Evolutionary conservation across 2,888 invertebrate genomes (phyloP), one percentile per base, ranked within the genome.

Genomic region (Scaptomyza reducta): DNA sequence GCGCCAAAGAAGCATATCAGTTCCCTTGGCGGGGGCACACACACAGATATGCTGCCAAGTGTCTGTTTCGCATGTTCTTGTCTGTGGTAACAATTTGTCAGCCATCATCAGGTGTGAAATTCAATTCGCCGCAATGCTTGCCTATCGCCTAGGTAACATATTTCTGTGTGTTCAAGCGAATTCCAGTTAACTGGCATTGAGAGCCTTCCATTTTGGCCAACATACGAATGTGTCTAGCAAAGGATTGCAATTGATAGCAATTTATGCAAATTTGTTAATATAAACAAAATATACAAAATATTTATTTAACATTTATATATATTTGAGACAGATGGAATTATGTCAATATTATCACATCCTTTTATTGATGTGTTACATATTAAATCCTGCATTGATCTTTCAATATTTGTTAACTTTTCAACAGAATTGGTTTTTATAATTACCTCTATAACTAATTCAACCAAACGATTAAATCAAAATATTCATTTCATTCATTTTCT

Each of bases 81-180:
- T 25, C 40, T 47, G 33, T 16, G 40, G 57, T 22, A 25, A 46
- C 54, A 68, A 74, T 56, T 51, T 55, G 46, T 41, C n/a, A 13
- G n/a, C 35, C 51, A 55, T 55, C 60, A 56, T 62, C 62, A 80
- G 91, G 65, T 44, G 81, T 88, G 92, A 92, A 93, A 74, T 77
- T 83, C 94, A 27, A 93, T 78, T 60, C 90, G 57, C 16, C 14
- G 78, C 89, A 3, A 93, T 77, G 63, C 91, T 89, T 44, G 29
- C 31, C 31, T 93, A 88, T 57, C 81, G 84, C 3, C 94, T 93
- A 35, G 25, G 7, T 18, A 40, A 40, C 18, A 9, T n/a, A 18
- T 9, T 38, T 35, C 25, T 11, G 16, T 41, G n/a, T 51, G 27
- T 49, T 31, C 13, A 38, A 41, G 50, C 14, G 29, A n/a, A 22